Base-by-base conservation (phyloP, 1,140 invertebrate genomes). In the Drosophila teissieri region DNA sequence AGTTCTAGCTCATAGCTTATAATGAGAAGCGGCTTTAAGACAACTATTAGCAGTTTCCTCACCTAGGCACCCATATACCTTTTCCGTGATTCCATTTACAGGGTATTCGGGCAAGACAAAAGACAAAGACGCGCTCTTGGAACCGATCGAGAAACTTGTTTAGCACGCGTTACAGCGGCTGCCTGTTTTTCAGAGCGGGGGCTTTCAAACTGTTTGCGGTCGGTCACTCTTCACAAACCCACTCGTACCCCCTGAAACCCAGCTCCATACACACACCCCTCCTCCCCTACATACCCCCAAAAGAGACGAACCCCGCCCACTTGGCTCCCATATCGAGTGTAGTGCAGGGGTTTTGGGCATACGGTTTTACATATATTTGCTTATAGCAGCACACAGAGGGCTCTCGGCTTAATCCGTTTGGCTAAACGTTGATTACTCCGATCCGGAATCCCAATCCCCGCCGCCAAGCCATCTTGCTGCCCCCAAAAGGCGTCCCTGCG, bases 81-180 rank as follows among this genome's bases (percentile, higher is more conserved):
- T 24, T 15, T 10, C 4, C 6, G 0, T 0, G 8, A 3, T 0
- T n/a, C 12, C 8, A 14, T 3, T 6, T 45, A 60, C 55, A 56
- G 72, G 72, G 73, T 76, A 76, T 53, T 64, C 17, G 27, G 31
- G 34, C 48, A 68, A 78, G 65, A 80, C 63, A 83, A 75, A 84
- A 83, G 81, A 79, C 78, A 78, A 73, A 81, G 79, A 78, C 80
- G 74, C 75, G 78, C 61, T 72, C 72, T 77, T 60, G 75, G 73
- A 78, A 70, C 65, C 63, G 84, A 86, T 88, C 79, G 65, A 86
- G 68, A 88, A 88, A 88, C 84, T 88, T 88, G 84, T 88, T 88
- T 88, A 89, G 84, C 84, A 88, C 84, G 84, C 84, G 84, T 88
- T 88, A 84, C 84, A 89, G 73, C 84, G 84, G 84, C 84, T 88